Evolutionary conservation across 1,140 invertebrate species (phyloP).

Genomic region (Papilio polytes): DNA sequence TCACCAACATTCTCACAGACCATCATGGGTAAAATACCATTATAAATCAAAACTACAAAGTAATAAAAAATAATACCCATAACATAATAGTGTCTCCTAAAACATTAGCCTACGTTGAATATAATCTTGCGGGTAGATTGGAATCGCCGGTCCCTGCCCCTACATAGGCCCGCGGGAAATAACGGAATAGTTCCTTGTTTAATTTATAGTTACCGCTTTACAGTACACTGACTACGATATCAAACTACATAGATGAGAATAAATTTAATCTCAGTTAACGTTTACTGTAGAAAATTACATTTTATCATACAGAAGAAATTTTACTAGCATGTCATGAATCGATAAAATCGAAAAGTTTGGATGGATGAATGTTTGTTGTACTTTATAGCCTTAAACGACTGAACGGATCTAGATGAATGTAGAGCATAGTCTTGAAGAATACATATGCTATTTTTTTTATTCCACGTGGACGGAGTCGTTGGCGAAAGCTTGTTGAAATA

Average conservation of each 20-base stretch:
- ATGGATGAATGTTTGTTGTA: too few relatives aligned
- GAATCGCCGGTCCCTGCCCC: conserved; percentile 35
- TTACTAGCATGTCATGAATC: too few relatives aligned
- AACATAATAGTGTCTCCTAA: conserved; percentile 11
- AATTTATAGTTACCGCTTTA: conserved; percentile 52
- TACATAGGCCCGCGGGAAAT: conserved; percentile 50
- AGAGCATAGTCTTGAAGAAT: too few relatives aligned
- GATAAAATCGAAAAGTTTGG: too few relatives aligned
- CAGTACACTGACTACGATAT: conserved; percentile 43
- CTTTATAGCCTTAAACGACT: too few relatives aligned
- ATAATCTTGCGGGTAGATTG: conserved; percentile 40
- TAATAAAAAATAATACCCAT: neutral
- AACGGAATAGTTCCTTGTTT: conserved; percentile 53
- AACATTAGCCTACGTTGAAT: conserved; percentile 39
- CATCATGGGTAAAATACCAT: neutral
- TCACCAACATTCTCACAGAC: too few relatives aligned
- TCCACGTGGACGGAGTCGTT: too few relatives aligned
- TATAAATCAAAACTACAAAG: neutral
- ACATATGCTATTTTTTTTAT: neutral
- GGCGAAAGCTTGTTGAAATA: too few relatives aligned
- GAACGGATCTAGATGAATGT: too few relatives aligned
- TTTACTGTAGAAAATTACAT: neutral
- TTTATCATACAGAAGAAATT: neutral
- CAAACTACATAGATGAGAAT: conserved; percentile 32
- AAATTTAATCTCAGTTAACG: neutral